phyloP scores from a whole-genome alignment of 2,797 vertebrate species.

The Periophthalmus magnuspinnatus region DNA sequence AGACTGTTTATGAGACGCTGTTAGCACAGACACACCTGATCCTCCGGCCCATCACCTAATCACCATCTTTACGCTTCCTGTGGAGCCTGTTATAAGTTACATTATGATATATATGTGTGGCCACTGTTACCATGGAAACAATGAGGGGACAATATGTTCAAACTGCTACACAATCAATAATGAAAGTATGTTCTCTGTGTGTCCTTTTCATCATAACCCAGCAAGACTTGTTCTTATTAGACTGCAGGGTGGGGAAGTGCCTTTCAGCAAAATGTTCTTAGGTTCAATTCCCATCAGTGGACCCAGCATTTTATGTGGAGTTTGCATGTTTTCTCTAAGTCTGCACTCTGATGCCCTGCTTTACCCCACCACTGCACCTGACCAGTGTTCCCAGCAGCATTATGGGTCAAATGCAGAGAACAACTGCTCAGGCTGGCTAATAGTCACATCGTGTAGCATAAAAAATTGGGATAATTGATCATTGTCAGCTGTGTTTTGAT shows the following conservation, averaged over 20 bases:
- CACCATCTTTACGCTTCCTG: slow-evolving; percentile 12
- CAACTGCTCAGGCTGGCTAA: not conserved
- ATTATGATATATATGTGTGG: not conserved
- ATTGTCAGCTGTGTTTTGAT: not conserved
- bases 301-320: not conserved
- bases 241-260: not conserved
- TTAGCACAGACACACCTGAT: slow-evolving; percentile 48
- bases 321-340: not conserved
- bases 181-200: not conserved
- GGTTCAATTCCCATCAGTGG: not conserved
- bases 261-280: not conserved
- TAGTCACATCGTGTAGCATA: not conserved
- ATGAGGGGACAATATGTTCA: not conserved
- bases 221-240: not conserved
- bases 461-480: too few relatives aligned
- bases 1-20: slow-evolving; percentile 46
- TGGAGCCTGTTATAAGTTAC: not conserved
- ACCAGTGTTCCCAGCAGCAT: too few relatives aligned
- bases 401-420: too few relatives aligned
- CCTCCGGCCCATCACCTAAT: slow-evolving; percentile 25
- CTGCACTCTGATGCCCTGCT: too few relatives aligned
- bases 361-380: too few relatives aligned
- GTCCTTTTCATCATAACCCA: slow-evolving; percentile 3
- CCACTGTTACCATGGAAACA: slow-evolving; percentile 6
- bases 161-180: not conserved